A percentile compares a stretch with the other conserved stretches of the same genome.
Conservation (phyloP, 1,140 invertebrate genomes). For the Oryctes rhinoceros region DNA sequence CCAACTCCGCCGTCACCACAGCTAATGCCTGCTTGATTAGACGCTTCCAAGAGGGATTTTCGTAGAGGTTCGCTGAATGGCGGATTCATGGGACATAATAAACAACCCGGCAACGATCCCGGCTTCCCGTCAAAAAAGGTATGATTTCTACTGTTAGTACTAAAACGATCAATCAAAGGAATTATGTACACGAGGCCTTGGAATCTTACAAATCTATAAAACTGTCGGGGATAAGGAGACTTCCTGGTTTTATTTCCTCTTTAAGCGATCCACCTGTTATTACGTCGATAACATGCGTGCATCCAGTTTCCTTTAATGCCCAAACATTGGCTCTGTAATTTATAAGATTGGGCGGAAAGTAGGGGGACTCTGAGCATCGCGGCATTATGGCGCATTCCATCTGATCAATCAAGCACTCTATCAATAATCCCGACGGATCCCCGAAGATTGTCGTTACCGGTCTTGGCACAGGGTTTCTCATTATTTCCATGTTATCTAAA, state of each 20-base stretch:
- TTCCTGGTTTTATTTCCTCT: conserved; percentile 34
- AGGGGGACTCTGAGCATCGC: not conserved
- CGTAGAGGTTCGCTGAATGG: conserved; percentile 82
- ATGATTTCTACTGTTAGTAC: conserved; percentile 75
- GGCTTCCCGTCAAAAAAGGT: conserved; percentile 89
- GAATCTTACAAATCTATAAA: conserved; percentile 30
- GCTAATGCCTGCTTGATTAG: conserved; percentile 67
- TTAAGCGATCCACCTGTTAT: not conserved
- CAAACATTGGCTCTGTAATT: conserved; percentile 31
- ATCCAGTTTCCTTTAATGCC: conserved; percentile 30
- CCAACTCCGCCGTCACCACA: conserved; percentile 80
- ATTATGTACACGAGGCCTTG: not conserved
- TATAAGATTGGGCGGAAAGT: not conserved
- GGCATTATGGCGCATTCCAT: conserved; percentile 11
- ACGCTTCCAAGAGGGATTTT: conserved; percentile 72
- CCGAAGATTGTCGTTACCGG: conserved; percentile 39
- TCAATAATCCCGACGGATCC: not conserved
- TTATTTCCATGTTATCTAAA: conserved; percentile 8
- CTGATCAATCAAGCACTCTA: conserved; percentile 5
- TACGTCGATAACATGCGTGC: conserved; percentile 22
- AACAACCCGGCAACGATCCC: conserved; percentile 75
- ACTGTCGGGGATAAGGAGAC: not conserved
- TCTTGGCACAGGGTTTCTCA: not conserved
- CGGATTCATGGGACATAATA: conserved; percentile 92
- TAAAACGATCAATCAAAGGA: conserved; percentile 49